Evolutionary conservation across 2,888 invertebrate species (phyloP), one percentile per base, ranked within the genome.

Genomic region (Caenorhabditis japonica): DNA sequence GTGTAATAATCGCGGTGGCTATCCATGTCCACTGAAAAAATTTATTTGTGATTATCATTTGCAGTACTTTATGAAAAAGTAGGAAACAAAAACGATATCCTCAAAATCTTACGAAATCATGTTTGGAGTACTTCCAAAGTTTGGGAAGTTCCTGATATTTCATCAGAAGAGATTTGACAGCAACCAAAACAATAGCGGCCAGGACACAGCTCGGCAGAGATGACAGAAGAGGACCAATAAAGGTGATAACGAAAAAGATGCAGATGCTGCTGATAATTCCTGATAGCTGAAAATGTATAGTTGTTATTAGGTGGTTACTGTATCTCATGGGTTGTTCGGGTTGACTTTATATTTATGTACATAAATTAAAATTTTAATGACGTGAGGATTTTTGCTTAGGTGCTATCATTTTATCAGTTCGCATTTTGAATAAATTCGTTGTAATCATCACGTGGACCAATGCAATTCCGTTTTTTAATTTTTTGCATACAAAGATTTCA

Each of bases 191-290:
- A 49, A 89, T 88, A 17, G 88, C 84, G 3, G 88, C 87, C 0
- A 89, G 83, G 1, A 88, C 85, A 27, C 83, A 84, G 87, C 91
- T 91, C 56, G 96, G 96, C 71, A 95, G 89, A 44, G 92, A 90
- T 88, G 93, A 92, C 88, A 95, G 94, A 88, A 93, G 92, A 27
- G 94, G 94, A 0, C 94, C 95, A 75, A 95, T 91, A 91, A 93
- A 93, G 60, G 95, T 90, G 70, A 96, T 89, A 49, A 95, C 93
- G 79, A 92, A 89, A 1, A 94, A 89, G 23, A 95, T 89, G 34
- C 94, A 90, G 0, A 88, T 55, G 71, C 93, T 92, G 7, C 94
- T 94, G 43, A 95, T 91, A 15, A 94, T 85, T 0, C 93, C 93
- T 0, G 94, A 93, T 44, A 89, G 69, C 89, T 90, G 93, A 33